These are phyloP conservation scores for Pocillopora meandrina DNA, from an alignment of 92 coral and sea anemone genomes.

Conservation along the genomic window DNA sequence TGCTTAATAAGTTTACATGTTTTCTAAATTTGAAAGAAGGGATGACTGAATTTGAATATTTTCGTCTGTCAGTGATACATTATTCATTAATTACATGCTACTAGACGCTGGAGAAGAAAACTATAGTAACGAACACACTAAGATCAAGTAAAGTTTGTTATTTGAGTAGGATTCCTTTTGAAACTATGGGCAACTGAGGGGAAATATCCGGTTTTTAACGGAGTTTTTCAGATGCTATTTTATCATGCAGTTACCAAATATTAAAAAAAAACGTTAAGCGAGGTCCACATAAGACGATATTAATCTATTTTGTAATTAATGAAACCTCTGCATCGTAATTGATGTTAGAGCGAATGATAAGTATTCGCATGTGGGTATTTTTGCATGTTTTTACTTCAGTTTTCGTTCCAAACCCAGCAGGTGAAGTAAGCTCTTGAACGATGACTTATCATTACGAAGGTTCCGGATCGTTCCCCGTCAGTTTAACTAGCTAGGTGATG, in stretches of 20 bases:
- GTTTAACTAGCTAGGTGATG: conserved; percentile 8
- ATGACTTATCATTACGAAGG: neutral
- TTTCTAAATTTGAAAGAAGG: neutral
- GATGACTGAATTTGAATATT: conserved; percentile 16
- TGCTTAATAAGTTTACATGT: neutral
- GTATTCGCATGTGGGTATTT: neutral
- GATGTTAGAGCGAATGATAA: neutral
- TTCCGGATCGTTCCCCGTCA: neutral
- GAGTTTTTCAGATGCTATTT: neutral
- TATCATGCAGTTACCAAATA: neutral
- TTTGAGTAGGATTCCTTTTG: neutral
- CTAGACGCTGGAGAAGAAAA: conserved; percentile 6
- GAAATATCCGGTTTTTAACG: neutral
- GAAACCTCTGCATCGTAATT: neutral
- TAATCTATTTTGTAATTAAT: neutral
- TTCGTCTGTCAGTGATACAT: conserved; percentile 14
- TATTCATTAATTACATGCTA: conserved; percentile 26
- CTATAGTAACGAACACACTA: neutral
- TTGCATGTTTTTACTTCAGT: neutral
- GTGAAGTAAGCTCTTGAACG: too few relatives aligned
- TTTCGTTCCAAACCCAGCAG: neutral
- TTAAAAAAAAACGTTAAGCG: neutral
- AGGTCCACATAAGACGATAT: neutral
- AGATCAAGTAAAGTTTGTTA: neutral
- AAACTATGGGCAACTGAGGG: neutral